These are phyloP conservation scores for Philaenus spumarius DNA, from an alignment of 1,140 invertebrate genomes.

Conservation along the genomic window DNA sequence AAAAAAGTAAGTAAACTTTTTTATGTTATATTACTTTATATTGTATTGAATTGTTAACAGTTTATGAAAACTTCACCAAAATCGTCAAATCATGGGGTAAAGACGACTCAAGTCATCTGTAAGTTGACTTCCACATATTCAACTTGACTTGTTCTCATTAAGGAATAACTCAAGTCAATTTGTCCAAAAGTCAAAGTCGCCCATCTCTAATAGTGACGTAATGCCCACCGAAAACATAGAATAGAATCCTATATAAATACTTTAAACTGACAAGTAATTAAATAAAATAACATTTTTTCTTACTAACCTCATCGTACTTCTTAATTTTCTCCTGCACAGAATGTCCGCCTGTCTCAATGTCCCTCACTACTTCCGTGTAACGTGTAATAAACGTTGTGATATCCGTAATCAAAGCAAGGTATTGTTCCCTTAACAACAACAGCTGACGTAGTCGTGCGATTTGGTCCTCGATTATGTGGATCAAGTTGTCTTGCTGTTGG, in stretches of 20 bases:
- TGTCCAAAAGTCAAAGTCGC: too few species aligned
- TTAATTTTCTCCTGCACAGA: conserved; percentile 82
- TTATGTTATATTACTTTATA: too few species aligned
- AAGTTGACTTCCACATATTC: too few species aligned
- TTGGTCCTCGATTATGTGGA: conserved; percentile 74
- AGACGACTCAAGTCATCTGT: too few species aligned
- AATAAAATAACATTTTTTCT: neutral
- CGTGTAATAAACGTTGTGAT: conserved; percentile 81
- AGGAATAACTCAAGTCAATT: too few species aligned
- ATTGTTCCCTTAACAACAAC: conserved; percentile 76
- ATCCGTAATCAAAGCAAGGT: conserved; percentile 74
- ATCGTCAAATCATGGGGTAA: too few species aligned
- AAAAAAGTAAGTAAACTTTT: too few species aligned
- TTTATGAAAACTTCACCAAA: too few species aligned
- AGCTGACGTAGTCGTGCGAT: conserved; percentile 69
- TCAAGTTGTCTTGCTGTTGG: conserved; percentile 75
- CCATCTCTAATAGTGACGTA: neutral
- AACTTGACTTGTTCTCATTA: too few species aligned
- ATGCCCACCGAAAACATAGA: neutral
- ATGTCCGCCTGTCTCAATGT: conserved; percentile 73
- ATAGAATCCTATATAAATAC: neutral
- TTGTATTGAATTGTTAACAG: too few species aligned
- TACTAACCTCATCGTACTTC: conserved; percentile 67
- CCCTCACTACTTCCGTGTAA: conserved; percentile 76
- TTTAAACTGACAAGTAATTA: neutral